Percentiles rank a stretch among this genome's conserved stretches.
Evolutionary conservation across 2,113 vertebrate genomes (phyloP).

Genomic region (Peromyscus leucopus): DNA sequence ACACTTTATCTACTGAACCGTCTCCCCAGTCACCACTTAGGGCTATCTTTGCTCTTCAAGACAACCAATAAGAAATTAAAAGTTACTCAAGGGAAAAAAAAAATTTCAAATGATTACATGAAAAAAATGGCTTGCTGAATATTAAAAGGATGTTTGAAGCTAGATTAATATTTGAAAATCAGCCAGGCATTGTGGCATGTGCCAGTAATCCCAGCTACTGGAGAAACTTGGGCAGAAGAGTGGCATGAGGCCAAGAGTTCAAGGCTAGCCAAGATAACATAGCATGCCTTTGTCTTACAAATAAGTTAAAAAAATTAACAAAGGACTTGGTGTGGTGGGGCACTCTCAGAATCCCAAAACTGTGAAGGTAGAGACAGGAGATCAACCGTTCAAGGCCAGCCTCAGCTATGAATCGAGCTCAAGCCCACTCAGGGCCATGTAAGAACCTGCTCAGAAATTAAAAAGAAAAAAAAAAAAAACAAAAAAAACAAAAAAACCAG

Average conservation of each 20-base stretch:
- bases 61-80: slow-evolving; percentile 56
- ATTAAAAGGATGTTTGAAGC: neutral
- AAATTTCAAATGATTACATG: neutral
- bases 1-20: neutral
- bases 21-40: neutral
- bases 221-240: neutral
- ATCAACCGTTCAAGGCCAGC: neutral
- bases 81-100: neutral
- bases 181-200: neutral
- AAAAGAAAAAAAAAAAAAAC: neutral
- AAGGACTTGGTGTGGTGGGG: neutral
- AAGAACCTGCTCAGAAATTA: neutral
- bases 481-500: neutral
- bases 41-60: neutral
- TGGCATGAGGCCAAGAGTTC: neutral
- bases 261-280: neutral
- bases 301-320: neutral
- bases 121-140: neutral
- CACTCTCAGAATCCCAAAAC: too few relatives aligned
- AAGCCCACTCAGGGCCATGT: neutral
- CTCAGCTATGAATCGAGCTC: neutral
- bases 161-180: neutral
- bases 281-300: neutral
- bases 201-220: neutral
- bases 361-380: neutral